phyloP scores from a whole-genome alignment of 1,140 invertebrate genomes.

The Pachypsylla venusta region DNA sequence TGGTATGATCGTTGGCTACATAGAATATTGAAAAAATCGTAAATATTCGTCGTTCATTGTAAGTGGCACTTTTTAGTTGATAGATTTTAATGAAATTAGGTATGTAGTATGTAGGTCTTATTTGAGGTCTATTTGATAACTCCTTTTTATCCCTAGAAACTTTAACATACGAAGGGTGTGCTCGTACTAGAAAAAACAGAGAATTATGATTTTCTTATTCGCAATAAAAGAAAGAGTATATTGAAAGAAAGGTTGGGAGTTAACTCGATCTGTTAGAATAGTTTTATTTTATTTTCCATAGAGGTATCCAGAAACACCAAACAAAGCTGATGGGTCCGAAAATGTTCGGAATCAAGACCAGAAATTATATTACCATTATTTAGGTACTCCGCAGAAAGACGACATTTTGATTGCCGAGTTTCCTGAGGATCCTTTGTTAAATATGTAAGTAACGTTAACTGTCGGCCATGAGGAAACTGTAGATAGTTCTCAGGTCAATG shows the following conservation, averaged over 20 bases:
- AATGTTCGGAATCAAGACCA: conserved; percentile 75
- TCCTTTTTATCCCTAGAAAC: not conserved
- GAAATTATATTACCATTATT: conserved; percentile 81
- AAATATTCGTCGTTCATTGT: not conserved
- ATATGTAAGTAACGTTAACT: conserved; percentile 62
- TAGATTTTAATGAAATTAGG: no score
- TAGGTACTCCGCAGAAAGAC: conserved; percentile 73
- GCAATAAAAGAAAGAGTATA: not conserved
- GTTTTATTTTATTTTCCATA: conserved; percentile 25
- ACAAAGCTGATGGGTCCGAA: conserved; percentile 76
- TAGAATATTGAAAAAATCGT: not conserved
- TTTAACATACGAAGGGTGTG: not conserved
- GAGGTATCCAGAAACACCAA: conserved; percentile 61
- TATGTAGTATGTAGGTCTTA: not conserved
- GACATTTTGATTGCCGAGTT: conserved; percentile 85
- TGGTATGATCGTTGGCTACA: no score
- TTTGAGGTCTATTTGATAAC: not conserved
- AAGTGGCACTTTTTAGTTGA: no score
- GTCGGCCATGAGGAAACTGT: no score
- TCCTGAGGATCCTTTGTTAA: conserved; percentile 78
- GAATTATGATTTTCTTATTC: not conserved
- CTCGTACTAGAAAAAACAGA: not conserved
- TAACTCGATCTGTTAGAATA: conserved; percentile 13
- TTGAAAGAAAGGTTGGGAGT: not conserved
- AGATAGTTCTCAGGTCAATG: no score